Percentiles rank a stretch among this genome's conserved stretches.
Evolutionary conservation across 2,888 invertebrate species (phyloP).

Genomic region (Agrotis puta): DNA sequence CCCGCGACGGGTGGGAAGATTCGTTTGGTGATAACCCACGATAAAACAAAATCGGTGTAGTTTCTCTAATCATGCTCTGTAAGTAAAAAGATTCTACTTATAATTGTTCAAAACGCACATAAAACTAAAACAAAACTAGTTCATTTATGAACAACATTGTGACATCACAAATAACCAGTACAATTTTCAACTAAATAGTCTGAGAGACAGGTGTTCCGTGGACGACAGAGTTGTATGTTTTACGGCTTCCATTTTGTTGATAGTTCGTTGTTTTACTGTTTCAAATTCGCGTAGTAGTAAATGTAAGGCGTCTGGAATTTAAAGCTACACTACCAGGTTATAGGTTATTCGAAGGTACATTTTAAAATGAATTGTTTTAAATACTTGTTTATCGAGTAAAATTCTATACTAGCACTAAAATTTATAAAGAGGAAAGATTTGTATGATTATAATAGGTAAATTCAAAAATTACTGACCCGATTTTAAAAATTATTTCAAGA

Average conservation of each 20-base stretch:
- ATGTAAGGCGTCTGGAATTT: not conserved
- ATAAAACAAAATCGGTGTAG: too few relatives aligned
- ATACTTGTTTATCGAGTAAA: too few relatives aligned
- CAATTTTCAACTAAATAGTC: not conserved
- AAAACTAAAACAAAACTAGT: not conserved
- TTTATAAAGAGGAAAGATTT: too few relatives aligned
- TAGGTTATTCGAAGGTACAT: not conserved
- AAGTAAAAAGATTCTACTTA: too few relatives aligned
- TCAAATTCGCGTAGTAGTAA: not conserved
- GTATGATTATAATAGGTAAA: too few relatives aligned
- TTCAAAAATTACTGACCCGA: too few relatives aligned
- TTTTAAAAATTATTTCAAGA: too few relatives aligned
- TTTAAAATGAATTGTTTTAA: not conserved
- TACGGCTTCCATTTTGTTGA: conserved; percentile 19
- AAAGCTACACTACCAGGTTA: not conserved
- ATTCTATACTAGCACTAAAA: too few relatives aligned
- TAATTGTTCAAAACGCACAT: not conserved
- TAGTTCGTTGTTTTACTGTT: conserved; percentile 16
- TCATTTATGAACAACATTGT: not conserved
- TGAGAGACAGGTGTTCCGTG: conserved; percentile 17
- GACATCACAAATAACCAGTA: not conserved
- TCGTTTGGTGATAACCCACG: too few relatives aligned
- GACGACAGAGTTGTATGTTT: conserved; percentile 9
- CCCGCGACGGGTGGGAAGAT: too few relatives aligned
- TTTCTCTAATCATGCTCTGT: too few relatives aligned